Conservation (phyloP, 2,888 invertebrate species). For the Phengaris alcon region DNA sequence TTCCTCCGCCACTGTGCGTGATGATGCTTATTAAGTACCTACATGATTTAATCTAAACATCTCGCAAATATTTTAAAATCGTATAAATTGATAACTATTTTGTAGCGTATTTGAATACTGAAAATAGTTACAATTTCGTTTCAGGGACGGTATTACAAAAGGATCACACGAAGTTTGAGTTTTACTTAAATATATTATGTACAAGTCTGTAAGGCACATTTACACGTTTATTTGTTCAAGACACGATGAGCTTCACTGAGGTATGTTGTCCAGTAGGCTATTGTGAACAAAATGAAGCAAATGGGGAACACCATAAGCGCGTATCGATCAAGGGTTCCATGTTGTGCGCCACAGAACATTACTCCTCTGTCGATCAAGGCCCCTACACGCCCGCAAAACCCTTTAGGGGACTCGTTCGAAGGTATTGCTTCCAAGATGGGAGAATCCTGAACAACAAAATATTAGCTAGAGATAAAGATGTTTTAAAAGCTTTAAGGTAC, state of each 20-base stretch:
- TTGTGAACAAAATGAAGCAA: conserved; percentile 78
- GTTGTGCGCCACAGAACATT: conserved; percentile 81
- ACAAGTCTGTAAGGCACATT: conserved; percentile 33
- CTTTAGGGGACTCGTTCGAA: conserved; percentile 51
- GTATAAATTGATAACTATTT: conserved; percentile 31
- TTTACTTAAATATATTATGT: conserved; percentile 21
- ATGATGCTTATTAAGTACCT: neutral
- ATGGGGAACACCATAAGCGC: conserved; percentile 81
- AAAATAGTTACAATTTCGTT: conserved; percentile 31
- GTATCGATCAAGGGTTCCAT: conserved; percentile 79
- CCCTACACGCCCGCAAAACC: conserved; percentile 56
- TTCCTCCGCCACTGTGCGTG: conserved; percentile 12
- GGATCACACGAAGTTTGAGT: conserved; percentile 16
- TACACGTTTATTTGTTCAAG: conserved; percentile 48
- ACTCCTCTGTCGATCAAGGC: conserved; percentile 74
- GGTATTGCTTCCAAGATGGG: conserved; percentile 69
- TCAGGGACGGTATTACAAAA: neutral
- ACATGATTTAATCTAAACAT: neutral
- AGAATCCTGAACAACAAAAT: conserved; percentile 57
- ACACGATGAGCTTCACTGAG: conserved; percentile 75
- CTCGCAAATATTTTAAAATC: neutral
- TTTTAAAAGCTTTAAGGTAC: neutral
- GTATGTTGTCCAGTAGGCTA: conserved; percentile 81
- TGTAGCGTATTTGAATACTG: conserved; percentile 28
- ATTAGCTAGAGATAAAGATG: neutral